Evolutionary conservation across 2,888 invertebrate genomes (phyloP).

Genomic region (Agrotis exclamationis): DNA sequence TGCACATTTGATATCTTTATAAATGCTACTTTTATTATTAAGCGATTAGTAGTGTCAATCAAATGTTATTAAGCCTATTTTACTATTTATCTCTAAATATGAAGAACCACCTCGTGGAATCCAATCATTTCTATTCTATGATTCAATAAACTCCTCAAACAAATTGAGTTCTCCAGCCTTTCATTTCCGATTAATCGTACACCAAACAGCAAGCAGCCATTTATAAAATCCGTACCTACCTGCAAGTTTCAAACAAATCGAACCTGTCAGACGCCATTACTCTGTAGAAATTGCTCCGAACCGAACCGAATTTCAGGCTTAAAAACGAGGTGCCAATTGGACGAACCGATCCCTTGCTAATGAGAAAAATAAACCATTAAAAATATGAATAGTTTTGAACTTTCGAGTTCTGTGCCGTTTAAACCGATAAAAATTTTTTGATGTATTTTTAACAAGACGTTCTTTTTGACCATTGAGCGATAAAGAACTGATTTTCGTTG

Average conservation of each 20-base stretch:
- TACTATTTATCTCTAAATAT: too few species aligned
- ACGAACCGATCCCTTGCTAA: constrained; percentile 58
- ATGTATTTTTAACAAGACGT: too few species aligned
- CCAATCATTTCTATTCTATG: neutral
- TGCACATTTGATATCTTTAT: too few species aligned
- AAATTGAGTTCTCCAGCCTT: constrained; percentile 26
- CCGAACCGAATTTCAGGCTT: constrained; percentile 53
- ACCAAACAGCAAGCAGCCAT: constrained; percentile 53
- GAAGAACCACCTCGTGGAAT: neutral
- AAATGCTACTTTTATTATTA: too few species aligned
- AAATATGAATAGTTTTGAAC: constrained; percentile 49
- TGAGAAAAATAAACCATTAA: constrained; percentile 63
- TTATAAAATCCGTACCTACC: constrained; percentile 50
- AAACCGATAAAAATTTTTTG: neutral
- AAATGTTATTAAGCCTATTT: too few species aligned
- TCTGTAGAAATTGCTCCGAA: constrained; percentile 56
- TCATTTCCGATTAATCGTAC: constrained; percentile 28
- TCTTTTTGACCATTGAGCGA: too few species aligned
- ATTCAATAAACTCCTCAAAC: constrained; percentile 6
- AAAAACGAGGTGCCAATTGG: constrained; percentile 68
- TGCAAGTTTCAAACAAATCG: constrained; percentile 63
- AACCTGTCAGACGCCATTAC: constrained; percentile 48
- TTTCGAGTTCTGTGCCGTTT: neutral
- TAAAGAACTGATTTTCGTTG: too few species aligned
- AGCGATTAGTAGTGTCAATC: too few species aligned